Evolutionary conservation across 2,888 invertebrate species (phyloP).

Genomic region (Perizoma flavofasciatum): DNA sequence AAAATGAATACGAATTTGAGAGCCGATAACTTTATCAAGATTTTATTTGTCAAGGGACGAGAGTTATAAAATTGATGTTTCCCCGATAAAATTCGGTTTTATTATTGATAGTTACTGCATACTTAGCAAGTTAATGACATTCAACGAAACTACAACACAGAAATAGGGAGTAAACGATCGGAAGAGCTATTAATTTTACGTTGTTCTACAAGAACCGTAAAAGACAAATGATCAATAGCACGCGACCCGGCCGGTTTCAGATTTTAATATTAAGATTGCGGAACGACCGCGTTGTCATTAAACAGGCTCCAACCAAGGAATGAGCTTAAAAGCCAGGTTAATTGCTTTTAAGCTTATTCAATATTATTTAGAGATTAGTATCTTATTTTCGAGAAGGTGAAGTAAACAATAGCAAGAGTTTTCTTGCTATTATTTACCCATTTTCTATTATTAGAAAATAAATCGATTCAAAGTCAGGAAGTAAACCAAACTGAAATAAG

Average conservation of each 20-base stretch:
- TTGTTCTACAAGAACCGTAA: constrained; percentile 61
- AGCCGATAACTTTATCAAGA: constrained; percentile 17
- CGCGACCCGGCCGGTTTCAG: constrained; percentile 48
- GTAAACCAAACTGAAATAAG: too few species aligned
- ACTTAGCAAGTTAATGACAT: constrained; percentile 41
- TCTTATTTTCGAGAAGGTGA: constrained; percentile 21
- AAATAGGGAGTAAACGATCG: constrained; percentile 47
- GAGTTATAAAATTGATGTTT: constrained; percentile 24
- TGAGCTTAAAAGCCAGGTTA: constrained; percentile 51
- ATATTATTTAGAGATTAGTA: constrained; percentile 43
- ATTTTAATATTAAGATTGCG: constrained; percentile 60
- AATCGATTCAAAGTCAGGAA: too few species aligned
- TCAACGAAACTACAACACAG: constrained; percentile 45
- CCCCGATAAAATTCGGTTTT: constrained; percentile 33
- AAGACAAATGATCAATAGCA: constrained; percentile 67
- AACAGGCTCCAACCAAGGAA: constrained; percentile 50
- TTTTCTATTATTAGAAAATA: too few species aligned
- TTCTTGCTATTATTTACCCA: too few species aligned
- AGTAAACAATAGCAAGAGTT: constrained; percentile 7
- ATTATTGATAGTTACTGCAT: constrained; percentile 35
- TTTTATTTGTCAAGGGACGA: constrained; percentile 28
- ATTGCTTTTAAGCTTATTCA: constrained; percentile 49
- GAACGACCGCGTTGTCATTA: constrained; percentile 54
- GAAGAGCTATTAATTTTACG: constrained; percentile 63
- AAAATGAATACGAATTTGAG: constrained; percentile 22